These are phyloP conservation scores for Chrysochloris asiatica DNA, from an alignment of 2,113 vertebrate genomes.

Conservation along the genomic window DNA sequence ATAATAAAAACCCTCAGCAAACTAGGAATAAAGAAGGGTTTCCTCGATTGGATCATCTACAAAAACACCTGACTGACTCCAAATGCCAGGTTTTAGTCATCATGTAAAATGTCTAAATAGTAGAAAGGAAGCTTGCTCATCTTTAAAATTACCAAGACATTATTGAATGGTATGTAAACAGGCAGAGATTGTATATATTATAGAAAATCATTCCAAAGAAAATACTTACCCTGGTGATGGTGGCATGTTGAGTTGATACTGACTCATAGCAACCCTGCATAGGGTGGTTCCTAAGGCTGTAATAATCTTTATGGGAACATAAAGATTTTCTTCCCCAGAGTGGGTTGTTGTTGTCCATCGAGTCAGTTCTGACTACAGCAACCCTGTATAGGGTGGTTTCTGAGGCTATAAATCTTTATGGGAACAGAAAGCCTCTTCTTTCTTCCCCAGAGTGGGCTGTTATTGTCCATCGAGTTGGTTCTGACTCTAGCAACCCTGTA, in stretches of 20 bases:
- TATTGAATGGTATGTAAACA: background rate
- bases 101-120: background rate
- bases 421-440: no score
- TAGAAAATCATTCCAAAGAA: background rate
- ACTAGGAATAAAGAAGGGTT: background rate
- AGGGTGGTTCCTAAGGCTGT: no score
- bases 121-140: background rate
- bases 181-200: background rate
- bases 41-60: background rate
- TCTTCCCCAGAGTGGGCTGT: no score
- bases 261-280: no score
- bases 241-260: background rate
- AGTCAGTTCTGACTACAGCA: no score
- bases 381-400: no score
- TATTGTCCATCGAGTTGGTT: no score
- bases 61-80: background rate
- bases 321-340: no score
- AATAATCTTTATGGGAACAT: no score
- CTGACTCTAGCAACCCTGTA: no score
- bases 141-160: background rate
- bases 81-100: background rate
- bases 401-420: no score
- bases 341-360: no score
- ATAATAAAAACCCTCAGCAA: background rate
- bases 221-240: background rate